phyloP scores from a whole-genome alignment of 2,888 invertebrate genomes.

The Lasioglossum morio region DNA sequence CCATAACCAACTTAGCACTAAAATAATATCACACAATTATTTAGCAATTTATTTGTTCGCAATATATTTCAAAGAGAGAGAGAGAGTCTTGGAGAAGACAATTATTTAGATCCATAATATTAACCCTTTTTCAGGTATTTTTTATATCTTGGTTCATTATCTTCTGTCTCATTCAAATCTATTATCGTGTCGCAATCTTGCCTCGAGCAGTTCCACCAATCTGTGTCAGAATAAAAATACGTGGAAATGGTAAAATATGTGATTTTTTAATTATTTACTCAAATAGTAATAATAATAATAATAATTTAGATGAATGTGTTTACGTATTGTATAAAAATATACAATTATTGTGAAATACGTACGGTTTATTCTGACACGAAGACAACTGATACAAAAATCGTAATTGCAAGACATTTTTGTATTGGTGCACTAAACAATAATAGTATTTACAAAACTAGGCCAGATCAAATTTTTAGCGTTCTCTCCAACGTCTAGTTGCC shows the following conservation, averaged over 20 bases:
- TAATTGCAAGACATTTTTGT: slow-evolving; percentile 15
- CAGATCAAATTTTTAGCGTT: not conserved
- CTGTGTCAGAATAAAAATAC: slow-evolving; percentile 40
- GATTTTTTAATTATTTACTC: not conserved
- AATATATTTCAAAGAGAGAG: not conserved
- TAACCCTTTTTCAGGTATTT: slow-evolving; percentile 25
- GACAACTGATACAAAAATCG: not conserved
- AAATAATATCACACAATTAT: slow-evolving; percentile 49
- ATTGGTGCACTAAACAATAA: not conserved
- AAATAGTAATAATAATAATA: not conserved
- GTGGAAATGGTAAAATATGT: not conserved
- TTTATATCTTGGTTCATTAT: not conserved
- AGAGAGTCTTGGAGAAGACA: not conserved
- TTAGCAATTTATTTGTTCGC: not conserved
- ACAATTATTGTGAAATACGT: slow-evolving; percentile 1
- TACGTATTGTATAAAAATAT: not conserved
- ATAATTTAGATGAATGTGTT: not conserved
- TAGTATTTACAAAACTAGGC: not conserved
- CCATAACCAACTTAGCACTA: slow-evolving; percentile 76
- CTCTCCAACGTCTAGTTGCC: slow-evolving; percentile 3
- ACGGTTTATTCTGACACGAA: slow-evolving; percentile 36
- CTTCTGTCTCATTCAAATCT: slow-evolving; percentile 3
- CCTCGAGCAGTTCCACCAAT: not conserved
- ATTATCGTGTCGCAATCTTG: not conserved
- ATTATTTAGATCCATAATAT: slow-evolving; percentile 10